These are phyloP conservation scores for Drosophila neotestacea DNA, from an alignment of 2,888 invertebrate genomes.

Conservation along the genomic window DNA sequence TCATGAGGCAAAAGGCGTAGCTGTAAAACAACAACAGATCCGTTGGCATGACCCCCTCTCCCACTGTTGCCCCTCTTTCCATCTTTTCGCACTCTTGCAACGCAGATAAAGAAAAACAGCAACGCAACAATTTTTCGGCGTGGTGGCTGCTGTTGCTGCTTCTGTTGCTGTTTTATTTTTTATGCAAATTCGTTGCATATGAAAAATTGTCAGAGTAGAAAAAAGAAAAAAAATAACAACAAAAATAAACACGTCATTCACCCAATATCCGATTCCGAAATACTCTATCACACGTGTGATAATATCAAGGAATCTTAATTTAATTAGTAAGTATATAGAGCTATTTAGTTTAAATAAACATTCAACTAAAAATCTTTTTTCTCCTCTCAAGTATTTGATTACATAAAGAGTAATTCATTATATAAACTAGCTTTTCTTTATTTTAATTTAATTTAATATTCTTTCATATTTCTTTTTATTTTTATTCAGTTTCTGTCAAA, in stretches of 20 bases:
- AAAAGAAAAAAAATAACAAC: conserved; percentile 5
- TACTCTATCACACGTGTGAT: conserved; percentile 10
- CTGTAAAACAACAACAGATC: conserved; percentile 52
- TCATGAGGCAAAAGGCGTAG: conserved; percentile 46
- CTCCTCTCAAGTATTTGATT: no score
- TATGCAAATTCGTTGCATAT: conserved; percentile 79
- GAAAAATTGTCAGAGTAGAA: conserved; percentile 64
- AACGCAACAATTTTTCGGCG: conserved; percentile 74
- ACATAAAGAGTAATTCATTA: no score
- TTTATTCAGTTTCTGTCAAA: no score
- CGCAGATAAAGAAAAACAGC: conserved; percentile 53
- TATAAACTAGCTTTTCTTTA: no score
- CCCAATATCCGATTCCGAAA: background rate
- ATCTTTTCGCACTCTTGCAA: background rate
- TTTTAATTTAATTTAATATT: no score
- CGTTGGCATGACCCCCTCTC: background rate
- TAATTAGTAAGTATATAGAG: background rate
- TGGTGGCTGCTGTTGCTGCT: conserved; percentile 55
- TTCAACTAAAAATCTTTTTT: no score
- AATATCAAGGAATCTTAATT: background rate
- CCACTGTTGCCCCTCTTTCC: background rate
- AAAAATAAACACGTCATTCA: background rate
- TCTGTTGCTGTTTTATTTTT: conserved; percentile 58
- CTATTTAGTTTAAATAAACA: background rate
- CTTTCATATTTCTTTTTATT: no score